Conservation (phyloP, 1,140 invertebrate genomes). For the Pseudoatta argentina region DNA sequence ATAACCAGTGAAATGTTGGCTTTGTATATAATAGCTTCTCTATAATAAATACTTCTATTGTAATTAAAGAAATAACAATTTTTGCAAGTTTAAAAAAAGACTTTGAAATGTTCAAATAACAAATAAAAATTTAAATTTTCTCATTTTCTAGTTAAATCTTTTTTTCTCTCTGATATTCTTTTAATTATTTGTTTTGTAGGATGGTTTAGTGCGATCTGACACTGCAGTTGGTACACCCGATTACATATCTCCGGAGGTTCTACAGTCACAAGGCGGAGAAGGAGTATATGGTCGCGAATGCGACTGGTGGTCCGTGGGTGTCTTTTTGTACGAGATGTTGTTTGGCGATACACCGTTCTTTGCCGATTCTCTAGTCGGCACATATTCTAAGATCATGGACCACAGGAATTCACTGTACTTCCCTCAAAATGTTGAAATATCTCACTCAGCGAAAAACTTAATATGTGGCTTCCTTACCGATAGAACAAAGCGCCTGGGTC, state of each 20-base stretch:
- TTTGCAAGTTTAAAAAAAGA: background rate
- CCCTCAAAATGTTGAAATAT: conserved; percentile 97
- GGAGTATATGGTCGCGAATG: conserved; percentile 98
- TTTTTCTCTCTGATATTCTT: too few species aligned
- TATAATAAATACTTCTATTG: too few species aligned
- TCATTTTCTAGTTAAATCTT: conserved; percentile 37
- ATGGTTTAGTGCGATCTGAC: conserved; percentile 97
- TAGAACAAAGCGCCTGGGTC: conserved; percentile 95
- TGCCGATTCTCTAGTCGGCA: conserved; percentile 98
- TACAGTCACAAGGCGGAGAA: conserved; percentile 98
- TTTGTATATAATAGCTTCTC: too few species aligned
- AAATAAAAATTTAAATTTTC: too few species aligned
- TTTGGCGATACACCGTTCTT: conserved; percentile 99
- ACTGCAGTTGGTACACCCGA: conserved; percentile 99
- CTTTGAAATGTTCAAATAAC: background rate
- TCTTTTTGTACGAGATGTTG: conserved; percentile 99
- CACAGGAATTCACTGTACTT: conserved; percentile 98
- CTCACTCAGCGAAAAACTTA: conserved; percentile 95
- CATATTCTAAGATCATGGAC: conserved; percentile 99
- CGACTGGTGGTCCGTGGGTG: conserved; percentile 99
- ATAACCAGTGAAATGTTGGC: too few species aligned
- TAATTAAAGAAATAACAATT: background rate
- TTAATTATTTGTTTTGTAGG: conserved; percentile 85
- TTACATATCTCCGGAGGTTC: conserved; percentile 99
- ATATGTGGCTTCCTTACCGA: conserved; percentile 98